phyloP scores from a whole-genome alignment of 1,140 invertebrate species.

The Parapsyche elsis region DNA sequence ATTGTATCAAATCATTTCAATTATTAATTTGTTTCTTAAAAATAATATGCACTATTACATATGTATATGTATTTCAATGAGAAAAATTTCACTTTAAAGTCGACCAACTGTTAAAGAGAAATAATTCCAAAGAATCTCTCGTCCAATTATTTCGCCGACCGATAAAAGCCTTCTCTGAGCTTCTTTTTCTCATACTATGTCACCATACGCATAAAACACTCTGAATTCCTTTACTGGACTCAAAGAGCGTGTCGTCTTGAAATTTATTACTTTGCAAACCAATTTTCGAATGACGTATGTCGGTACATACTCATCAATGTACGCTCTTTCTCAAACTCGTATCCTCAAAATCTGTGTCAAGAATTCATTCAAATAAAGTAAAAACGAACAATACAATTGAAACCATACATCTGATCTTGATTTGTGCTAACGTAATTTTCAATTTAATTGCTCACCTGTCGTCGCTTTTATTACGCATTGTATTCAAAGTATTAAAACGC shows the following conservation, averaged over 20 bases:
- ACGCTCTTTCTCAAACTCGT: not conserved
- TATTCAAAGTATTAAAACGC: too few species aligned
- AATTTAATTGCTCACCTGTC: too few species aligned
- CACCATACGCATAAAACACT: conserved; percentile 38
- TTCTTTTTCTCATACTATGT: conserved; percentile 29
- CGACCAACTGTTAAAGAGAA: not conserved
- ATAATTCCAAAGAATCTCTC: conserved; percentile 29
- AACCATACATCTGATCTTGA: too few species aligned
- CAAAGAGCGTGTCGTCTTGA: not conserved
- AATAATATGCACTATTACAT: not conserved
- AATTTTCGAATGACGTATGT: conserved; percentile 20
- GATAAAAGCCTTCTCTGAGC: conserved; percentile 17
- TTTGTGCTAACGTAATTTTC: too few species aligned
- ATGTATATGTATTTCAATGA: not conserved
- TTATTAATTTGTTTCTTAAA: too few species aligned
- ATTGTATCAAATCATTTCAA: too few species aligned
- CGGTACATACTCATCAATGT: not conserved
- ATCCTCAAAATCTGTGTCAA: too few species aligned
- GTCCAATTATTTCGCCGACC: conserved; percentile 43
- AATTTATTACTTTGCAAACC: conserved; percentile 38
- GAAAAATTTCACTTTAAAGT: not conserved
- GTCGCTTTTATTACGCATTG: too few species aligned
- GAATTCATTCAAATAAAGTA: too few species aligned
- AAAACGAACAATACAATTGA: too few species aligned
- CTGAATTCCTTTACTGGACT: conserved; percentile 33